A percentile compares a stretch with the other conserved stretches of the same genome.
Evolutionary conservation across 2,888 invertebrate genomes (phyloP).

Genomic region (Cistogaster globosa): DNA sequence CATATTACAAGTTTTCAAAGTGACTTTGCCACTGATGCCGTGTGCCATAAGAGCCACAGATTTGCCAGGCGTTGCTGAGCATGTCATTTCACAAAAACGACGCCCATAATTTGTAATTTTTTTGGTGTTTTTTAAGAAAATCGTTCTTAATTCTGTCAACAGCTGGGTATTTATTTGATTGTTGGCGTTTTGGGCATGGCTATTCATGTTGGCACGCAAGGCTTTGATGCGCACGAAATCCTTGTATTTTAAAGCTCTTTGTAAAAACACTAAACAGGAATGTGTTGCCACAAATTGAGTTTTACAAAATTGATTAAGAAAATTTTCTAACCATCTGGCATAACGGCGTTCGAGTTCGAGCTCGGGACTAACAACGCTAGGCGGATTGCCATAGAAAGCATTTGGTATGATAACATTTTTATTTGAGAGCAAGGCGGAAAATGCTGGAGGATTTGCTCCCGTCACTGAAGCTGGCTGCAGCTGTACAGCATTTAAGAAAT

Average conservation of each 20-base stretch:
- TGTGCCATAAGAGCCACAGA: constrained; percentile 74
- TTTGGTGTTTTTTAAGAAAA: constrained; percentile 69
- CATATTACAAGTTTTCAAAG: constrained; percentile 64
- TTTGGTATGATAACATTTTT: constrained; percentile 76
- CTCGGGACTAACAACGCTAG: constrained; percentile 54
- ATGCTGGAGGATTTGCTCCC: constrained; percentile 72
- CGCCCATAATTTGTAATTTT: constrained; percentile 73
- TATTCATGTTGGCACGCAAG: constrained; percentile 72
- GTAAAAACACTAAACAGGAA: constrained; percentile 74
- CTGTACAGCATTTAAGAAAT: constrained; percentile 76
- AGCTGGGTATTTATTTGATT: constrained; percentile 71
- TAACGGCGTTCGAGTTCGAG: constrained; percentile 51
- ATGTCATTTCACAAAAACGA: constrained; percentile 74
- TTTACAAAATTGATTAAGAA: constrained; percentile 74
- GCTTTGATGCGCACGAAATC: constrained; percentile 74
- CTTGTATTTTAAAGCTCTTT: constrained; percentile 74
- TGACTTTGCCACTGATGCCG: constrained; percentile 71
- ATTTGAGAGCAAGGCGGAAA: constrained; percentile 74
- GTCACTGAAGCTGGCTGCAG: constrained; percentile 72
- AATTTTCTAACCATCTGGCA: constrained; percentile 75
- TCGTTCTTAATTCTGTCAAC: constrained; percentile 73
- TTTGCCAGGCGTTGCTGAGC: constrained; percentile 71
- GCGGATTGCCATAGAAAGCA: constrained; percentile 76
- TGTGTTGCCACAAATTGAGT: constrained; percentile 75
- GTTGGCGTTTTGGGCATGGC: constrained; percentile 59